phyloP scores from a whole-genome alignment of 2,888 invertebrate genomes.

The Ashinkailepas kermadecensis region DNA sequence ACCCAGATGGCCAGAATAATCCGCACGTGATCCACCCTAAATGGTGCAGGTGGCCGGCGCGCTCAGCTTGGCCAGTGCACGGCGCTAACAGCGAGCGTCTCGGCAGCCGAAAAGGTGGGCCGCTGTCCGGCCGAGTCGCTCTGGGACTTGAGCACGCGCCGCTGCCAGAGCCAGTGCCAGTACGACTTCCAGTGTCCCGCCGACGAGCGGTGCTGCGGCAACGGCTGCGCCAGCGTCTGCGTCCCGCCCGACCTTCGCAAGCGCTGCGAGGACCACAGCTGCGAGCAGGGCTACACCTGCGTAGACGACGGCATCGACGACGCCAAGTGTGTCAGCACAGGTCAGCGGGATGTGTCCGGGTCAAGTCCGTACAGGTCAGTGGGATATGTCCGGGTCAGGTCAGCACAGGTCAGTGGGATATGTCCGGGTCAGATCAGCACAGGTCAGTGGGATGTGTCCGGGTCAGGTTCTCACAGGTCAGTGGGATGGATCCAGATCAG shows the following conservation, averaged over 20 bases:
- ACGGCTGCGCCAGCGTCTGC: conserved; percentile 16
- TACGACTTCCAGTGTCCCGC: conserved; percentile 10
- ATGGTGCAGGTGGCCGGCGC: no score
- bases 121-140: not conserved
- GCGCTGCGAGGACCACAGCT: conserved; percentile 12
- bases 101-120: not conserved
- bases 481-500: no score
- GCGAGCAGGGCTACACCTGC: conserved; percentile 1
- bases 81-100: no score
- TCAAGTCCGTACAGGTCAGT: no score
- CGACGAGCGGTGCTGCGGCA: not conserved
- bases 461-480: no score
- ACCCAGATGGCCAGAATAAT: no score
- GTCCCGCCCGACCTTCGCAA: conserved; percentile 1
- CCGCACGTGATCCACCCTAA: no score
- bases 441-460: no score
- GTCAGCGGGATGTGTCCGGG: not conserved
- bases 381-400: not conserved
- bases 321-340: conserved; percentile 1
- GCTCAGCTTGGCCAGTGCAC: no score
- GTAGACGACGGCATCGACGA: not conserved
- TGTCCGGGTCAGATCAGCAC: no score
- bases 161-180: not conserved
- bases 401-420: not conserved
- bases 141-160: not conserved